phyloP scores from a whole-genome alignment of 2,797 vertebrate genomes.

The Anableps anableps region DNA sequence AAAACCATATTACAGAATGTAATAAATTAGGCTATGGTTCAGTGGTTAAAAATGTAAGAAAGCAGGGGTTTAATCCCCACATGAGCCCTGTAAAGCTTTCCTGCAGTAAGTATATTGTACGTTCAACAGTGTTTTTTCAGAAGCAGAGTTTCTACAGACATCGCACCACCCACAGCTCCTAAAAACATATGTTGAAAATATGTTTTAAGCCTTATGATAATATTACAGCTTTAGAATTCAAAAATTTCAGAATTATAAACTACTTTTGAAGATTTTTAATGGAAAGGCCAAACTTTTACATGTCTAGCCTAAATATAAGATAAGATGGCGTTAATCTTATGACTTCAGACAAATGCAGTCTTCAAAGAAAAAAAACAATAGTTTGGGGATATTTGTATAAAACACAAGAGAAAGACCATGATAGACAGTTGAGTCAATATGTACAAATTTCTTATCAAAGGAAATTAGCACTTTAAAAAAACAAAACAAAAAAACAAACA shows the following conservation, averaged over 20 bases:
- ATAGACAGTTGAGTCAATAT: background rate
- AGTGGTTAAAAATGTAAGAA: constrained; percentile 30
- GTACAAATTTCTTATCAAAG: too few relatives aligned
- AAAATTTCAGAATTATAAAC: background rate
- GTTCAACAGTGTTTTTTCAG: constrained; percentile 21
- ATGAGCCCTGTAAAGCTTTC: constrained; percentile 35
- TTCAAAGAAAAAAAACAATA: background rate
- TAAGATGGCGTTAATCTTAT: background rate
- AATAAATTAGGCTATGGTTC: constrained; percentile 20
- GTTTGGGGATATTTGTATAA: background rate
- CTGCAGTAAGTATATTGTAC: constrained; percentile 13
- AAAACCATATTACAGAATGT: constrained; percentile 40
- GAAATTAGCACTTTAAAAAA: background rate
- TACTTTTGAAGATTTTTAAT: background rate
- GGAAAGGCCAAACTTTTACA: background rate
- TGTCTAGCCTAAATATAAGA: background rate
- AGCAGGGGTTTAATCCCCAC: constrained; percentile 35
- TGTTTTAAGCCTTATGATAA: background rate
- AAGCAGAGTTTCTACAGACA: constrained; percentile 9
- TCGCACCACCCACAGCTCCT: constrained; percentile 5
- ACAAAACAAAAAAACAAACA: too few relatives aligned
- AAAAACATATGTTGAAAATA: constrained; percentile 6
- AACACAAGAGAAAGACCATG: background rate
- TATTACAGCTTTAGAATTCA: constrained; percentile 1
- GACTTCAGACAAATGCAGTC: background rate